Evolutionary conservation across 2,113 vertebrate genomes (phyloP).

Genomic region (Zosterops lateralis): DNA sequence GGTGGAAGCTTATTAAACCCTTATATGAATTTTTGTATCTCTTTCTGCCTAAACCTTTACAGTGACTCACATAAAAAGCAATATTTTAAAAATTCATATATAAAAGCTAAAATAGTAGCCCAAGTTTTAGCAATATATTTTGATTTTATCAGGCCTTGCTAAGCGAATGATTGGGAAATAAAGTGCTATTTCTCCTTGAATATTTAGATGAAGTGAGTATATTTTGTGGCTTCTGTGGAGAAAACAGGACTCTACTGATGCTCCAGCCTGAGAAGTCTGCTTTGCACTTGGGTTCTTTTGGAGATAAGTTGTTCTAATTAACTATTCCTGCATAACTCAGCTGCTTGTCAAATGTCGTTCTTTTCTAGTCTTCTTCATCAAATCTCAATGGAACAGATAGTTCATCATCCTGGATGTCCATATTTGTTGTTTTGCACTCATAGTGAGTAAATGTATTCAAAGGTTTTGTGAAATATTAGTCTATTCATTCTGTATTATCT

Average conservation of each 20-base stretch:
- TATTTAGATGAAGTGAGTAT: slow-evolving; percentile 10
- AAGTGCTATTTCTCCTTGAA: slow-evolving; percentile 22
- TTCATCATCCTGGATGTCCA: not conserved
- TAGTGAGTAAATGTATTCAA: not conserved
- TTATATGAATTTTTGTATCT: slow-evolving; percentile 60
- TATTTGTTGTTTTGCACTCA: not conserved
- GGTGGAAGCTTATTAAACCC: slow-evolving; percentile 68
- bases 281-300: slow-evolving; percentile 11
- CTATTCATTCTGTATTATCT: not conserved
- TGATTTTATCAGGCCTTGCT: slow-evolving; percentile 53
- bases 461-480: not conserved
- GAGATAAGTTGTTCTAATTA: slow-evolving; percentile 19
- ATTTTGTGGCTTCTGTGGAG: not conserved
- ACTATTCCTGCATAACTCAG: not conserved
- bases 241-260: not conserved
- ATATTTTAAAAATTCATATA: not conserved
- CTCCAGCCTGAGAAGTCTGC: not conserved
- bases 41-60: slow-evolving; percentile 51
- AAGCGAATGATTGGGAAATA: slow-evolving; percentile 30
- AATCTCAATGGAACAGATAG: not conserved
- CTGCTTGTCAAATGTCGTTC: not conserved
- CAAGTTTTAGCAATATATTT: slow-evolving; percentile 36
- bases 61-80: slow-evolving; percentile 35
- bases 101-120: not conserved
- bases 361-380: slow-evolving; percentile 2